These are phyloP conservation scores for Capreolus pygargus DNA, from an alignment of 2,113 vertebrate species.

Conservation along the genomic window DNA sequence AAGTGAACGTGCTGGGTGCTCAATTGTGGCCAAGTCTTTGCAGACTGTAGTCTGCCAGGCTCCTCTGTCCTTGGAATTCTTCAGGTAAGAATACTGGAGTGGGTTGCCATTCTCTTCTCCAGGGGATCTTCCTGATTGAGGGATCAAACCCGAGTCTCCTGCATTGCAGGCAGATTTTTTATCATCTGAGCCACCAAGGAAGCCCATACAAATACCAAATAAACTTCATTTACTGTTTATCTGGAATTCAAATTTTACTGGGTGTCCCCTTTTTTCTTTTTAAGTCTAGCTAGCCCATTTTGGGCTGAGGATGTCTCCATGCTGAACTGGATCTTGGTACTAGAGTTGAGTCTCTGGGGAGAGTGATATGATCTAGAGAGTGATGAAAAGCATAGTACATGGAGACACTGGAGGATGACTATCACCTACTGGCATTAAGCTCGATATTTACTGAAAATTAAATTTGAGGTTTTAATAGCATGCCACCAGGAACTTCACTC, in stretches of 20 bases:
- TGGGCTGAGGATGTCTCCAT: neutral
- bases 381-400: neutral
- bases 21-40: neutral
- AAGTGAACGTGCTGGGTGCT: neutral
- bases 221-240: neutral
- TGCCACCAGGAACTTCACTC: neutral
- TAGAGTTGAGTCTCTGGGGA: neutral
- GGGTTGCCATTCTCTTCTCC: neutral
- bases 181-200: neutral
- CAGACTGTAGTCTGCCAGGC: neutral
- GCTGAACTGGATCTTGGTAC: neutral
- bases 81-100: neutral
- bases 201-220: neutral
- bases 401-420: neutral
- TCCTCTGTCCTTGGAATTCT: neutral
- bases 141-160: neutral
- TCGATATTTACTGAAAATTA: neutral
- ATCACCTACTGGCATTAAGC: neutral
- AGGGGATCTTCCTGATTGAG: neutral
- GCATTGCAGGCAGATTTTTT: neutral
- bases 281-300: neutral
- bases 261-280: fast-evolving
- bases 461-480: neutral
- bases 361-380: neutral
- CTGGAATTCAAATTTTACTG: neutral